Evolutionary conservation across 2,797 vertebrate species (phyloP).

Genomic region (Chelonia mydas): DNA sequence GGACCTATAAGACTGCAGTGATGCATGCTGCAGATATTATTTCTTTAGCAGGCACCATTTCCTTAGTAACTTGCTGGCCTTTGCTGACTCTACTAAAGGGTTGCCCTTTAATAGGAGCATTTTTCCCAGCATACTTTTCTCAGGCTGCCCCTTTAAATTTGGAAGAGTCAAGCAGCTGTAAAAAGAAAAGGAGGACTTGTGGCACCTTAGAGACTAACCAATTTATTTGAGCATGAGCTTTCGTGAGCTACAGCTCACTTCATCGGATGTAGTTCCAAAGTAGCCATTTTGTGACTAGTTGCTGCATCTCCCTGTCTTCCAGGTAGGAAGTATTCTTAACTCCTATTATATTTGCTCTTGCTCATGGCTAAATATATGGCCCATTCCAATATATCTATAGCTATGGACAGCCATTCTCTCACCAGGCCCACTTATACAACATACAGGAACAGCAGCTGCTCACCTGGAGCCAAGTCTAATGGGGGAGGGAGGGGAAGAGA

Average conservation of each 20-base stretch:
- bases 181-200: no score
- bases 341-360: neutral
- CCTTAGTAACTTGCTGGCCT: neutral
- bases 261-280: neutral
- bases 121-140: neutral
- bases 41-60: neutral
- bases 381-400: neutral
- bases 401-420: neutral
- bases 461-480: neutral
- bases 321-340: neutral
- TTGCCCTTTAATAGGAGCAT: neutral
- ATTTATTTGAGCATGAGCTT: no score
- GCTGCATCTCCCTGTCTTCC: neutral
- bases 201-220: no score
- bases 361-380: neutral
- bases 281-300: neutral
- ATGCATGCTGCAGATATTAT: neutral
- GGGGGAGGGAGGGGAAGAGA: accelerated
- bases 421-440: neutral
- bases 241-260: no score
- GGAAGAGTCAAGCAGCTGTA: neutral
- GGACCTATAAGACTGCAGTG: neutral
- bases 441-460: neutral
- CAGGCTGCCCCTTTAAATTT: neutral
- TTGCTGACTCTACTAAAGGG: neutral